Evolutionary conservation across 2,797 vertebrate genomes (phyloP).

Genomic region (Iguana delicatissima): DNA sequence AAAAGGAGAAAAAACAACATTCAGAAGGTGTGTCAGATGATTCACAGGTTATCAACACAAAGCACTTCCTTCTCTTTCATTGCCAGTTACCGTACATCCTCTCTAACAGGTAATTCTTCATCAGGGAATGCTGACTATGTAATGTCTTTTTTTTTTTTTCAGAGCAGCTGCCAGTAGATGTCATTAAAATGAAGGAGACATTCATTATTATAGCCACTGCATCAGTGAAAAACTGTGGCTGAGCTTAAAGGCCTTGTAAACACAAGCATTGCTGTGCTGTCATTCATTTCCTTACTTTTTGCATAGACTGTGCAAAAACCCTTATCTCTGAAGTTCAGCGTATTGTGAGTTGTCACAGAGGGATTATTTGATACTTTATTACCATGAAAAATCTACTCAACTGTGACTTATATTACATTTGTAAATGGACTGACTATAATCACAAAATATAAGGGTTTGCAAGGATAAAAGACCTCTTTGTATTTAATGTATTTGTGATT

Average conservation of each 20-base stretch:
- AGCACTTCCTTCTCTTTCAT: constrained; percentile 18
- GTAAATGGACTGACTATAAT: background rate
- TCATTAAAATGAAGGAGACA: background rate
- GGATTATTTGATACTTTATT: background rate
- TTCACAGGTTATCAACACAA: constrained; percentile 24
- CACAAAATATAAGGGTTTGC: background rate
- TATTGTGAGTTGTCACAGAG: too few species aligned
- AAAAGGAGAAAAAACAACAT: constrained; percentile 7
- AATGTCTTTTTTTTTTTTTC: constrained; percentile 14
- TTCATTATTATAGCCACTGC: background rate
- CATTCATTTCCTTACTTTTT: background rate
- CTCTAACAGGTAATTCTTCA: constrained; percentile 24
- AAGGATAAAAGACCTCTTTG: background rate
- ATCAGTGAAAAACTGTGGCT: background rate
- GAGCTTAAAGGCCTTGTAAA: background rate
- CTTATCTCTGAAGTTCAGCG: background rate
- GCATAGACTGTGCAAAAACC: background rate
- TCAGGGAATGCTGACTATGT: background rate
- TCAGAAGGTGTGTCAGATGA: constrained; percentile 10
- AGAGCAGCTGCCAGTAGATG: background rate
- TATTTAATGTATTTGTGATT: background rate
- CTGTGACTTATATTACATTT: background rate
- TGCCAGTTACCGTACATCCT: constrained; percentile 15
- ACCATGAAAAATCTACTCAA: background rate
- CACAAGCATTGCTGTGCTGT: background rate